These are phyloP conservation scores for Dinocampus coccinellae DNA, from an alignment of 2,888 invertebrate species.

Conservation along the genomic window DNA sequence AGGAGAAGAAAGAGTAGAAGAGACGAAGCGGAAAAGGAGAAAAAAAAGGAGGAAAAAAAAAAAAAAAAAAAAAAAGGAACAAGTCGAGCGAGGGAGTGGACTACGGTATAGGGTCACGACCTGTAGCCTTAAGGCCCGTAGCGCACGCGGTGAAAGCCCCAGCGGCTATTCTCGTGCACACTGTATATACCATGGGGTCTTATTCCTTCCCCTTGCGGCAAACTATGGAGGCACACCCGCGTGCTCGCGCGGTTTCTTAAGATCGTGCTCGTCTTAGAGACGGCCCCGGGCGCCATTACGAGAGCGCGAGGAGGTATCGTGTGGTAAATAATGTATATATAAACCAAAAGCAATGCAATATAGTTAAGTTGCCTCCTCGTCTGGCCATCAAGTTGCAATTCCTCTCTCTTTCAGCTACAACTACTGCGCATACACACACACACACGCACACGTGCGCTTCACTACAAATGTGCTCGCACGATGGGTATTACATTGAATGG, in stretches of 20 bases:
- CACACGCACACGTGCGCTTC: too few relatives aligned
- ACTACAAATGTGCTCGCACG: background rate
- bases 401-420: too few relatives aligned
- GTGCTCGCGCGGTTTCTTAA: slow-evolving; percentile 38
- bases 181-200: background rate
- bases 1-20: slow-evolving; percentile 26
- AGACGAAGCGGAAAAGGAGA: slow-evolving; percentile 33
- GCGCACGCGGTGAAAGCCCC: slow-evolving; percentile 64
- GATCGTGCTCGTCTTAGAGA: slow-evolving; percentile 23
- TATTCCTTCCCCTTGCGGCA: slow-evolving; percentile 1
- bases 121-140: slow-evolving; percentile 60
- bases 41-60: slow-evolving; percentile 16
- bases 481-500: too few relatives aligned
- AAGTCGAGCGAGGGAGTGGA: slow-evolving; percentile 62
- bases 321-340: background rate
- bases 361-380: background rate
- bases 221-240: slow-evolving; percentile 35
- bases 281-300: slow-evolving; percentile 52
- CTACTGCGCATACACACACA: too few relatives aligned
- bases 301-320: slow-evolving; percentile 50
- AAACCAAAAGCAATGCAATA: background rate
- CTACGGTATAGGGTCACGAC: slow-evolving; percentile 66
- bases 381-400: background rate
- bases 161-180: slow-evolving; percentile 61
- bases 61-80: slow-evolving; percentile 37